phyloP scores from a whole-genome alignment of 2,113 vertebrate genomes.

The Rana temporaria region DNA sequence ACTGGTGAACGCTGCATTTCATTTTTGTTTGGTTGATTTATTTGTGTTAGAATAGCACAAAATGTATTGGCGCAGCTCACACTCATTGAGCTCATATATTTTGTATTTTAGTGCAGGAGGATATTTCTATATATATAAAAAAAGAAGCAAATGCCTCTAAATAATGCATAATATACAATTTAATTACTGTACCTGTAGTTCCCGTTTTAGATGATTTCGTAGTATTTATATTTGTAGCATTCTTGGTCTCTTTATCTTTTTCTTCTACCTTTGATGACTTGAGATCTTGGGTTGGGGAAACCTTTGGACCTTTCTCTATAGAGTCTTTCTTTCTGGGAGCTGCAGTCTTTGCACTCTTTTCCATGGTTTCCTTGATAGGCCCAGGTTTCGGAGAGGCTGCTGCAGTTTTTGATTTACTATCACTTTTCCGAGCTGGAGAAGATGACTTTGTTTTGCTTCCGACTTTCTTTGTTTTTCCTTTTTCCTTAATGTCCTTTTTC shows the following conservation, averaged over 20 bases:
- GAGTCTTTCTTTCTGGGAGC: constrained; percentile 89
- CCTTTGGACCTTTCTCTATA: constrained; percentile 75
- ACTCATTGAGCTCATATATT: too few relatives aligned
- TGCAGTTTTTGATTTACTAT: constrained; percentile 77
- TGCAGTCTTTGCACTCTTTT: constrained; percentile 80
- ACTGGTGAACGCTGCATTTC: too few relatives aligned
- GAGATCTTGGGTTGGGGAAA: constrained; percentile 70
- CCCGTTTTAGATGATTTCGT: constrained; percentile 86
- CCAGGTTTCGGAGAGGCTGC: constrained; percentile 80
- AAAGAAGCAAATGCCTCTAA: too few relatives aligned
- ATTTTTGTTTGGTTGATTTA: too few relatives aligned
- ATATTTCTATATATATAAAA: too few relatives aligned
- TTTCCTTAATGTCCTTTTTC: constrained; percentile 88
- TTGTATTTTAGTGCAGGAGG: too few relatives aligned
- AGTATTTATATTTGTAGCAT: constrained; percentile 89
- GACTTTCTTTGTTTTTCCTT: constrained; percentile 89
- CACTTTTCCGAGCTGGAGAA: constrained; percentile 86
- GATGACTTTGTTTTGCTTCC: constrained; percentile 85
- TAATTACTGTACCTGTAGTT: constrained; percentile 76
- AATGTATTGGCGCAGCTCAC: too few relatives aligned
- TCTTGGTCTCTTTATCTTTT: constrained; percentile 93
- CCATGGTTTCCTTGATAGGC: constrained; percentile 80
- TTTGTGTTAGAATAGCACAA: too few relatives aligned
- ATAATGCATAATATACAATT: too few relatives aligned
- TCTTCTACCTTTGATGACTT: constrained; percentile 80